Evolutionary conservation across 2,797 vertebrate species (phyloP), one percentile per base, ranked within the genome.

Genomic region (Naso thynnoides): DNA sequence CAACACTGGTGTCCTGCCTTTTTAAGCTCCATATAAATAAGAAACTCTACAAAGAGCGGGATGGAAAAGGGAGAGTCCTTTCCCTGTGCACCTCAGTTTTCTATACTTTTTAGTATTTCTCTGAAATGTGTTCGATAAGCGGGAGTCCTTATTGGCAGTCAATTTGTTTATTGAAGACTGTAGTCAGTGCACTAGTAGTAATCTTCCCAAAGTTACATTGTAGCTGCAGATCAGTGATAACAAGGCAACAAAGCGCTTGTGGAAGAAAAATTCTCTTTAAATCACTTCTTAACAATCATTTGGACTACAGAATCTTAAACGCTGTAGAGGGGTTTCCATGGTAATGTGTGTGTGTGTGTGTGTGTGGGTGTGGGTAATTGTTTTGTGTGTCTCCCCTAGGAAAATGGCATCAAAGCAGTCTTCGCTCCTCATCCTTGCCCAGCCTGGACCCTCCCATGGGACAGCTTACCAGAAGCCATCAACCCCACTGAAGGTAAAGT

Each of bases 401-500:
- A 97, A 90, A 94, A 92, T 59, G 95, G 96, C 78, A 96, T 99
- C 18, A 92, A 96, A 86, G 96, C 96, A 8, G 86, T 90, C 24
- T 98, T 97, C 86, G 90, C 94, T 76, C 90, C 95, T 55, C 97
- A 99, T 91, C 98, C 97, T 0, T 95, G 92, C 85, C 95, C 97
- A 62, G 71, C 13, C 36, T 97, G 96, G 96, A 94, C 93, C 5
- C 86, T 99, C 82, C 95, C 97, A 5, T 99, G 98, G 98, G 92
- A 93, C 60, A 91, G 24, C 74, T 92, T 99, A 42, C 97, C 97
- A 55, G 85, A 88, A 79, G 96, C 97, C 31, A 97, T 97, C 83
- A 97, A 92, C 90, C 98, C 98, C 69, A 95, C 93, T 66, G 96
- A 98, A 96, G 98, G 98, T 98, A 91, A 73, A 68, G 29, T 76